A percentile compares a stretch with the other conserved stretches of the same genome.
phyloP scores from a whole-genome alignment of 2,797 vertebrate species.

The Anguilla megastoma region DNA sequence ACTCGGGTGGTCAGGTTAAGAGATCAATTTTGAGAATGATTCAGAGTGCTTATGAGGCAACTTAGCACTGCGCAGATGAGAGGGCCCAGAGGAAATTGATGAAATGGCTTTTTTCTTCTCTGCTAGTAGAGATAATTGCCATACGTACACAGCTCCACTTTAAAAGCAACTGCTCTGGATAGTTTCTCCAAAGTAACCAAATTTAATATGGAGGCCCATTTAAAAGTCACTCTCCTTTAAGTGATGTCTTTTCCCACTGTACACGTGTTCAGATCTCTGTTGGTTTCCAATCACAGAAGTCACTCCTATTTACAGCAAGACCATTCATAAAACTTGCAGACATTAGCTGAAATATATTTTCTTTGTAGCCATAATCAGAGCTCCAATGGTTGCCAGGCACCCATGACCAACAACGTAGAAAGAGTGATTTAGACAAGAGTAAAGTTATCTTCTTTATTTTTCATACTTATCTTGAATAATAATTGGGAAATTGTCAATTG shows the following conservation, averaged over 20 bases:
- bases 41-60: not conserved
- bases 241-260: not conserved
- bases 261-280: not conserved
- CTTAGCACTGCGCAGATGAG: not conserved
- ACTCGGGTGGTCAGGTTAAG: not conserved
- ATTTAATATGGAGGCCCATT: not conserved
- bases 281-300: not conserved
- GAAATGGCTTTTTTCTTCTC: conserved; percentile 12
- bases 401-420: too few species aligned
- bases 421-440: too few species aligned
- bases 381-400: too few species aligned
- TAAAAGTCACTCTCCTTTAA: not conserved
- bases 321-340: not conserved
- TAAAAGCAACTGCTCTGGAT: not conserved
- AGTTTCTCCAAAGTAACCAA: not conserved
- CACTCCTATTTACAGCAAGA: not conserved
- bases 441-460: too few species aligned
- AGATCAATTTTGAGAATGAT: conserved; percentile 2
- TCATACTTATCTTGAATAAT: too few species aligned
- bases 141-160: not conserved
- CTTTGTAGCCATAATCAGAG: too few species aligned
- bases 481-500: too few species aligned
- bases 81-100: not conserved
- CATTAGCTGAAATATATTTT: not conserved
- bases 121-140: conserved; percentile 8